Base-by-base conservation (phyloP, 2,888 invertebrate species). In the Actias luna region DNA sequence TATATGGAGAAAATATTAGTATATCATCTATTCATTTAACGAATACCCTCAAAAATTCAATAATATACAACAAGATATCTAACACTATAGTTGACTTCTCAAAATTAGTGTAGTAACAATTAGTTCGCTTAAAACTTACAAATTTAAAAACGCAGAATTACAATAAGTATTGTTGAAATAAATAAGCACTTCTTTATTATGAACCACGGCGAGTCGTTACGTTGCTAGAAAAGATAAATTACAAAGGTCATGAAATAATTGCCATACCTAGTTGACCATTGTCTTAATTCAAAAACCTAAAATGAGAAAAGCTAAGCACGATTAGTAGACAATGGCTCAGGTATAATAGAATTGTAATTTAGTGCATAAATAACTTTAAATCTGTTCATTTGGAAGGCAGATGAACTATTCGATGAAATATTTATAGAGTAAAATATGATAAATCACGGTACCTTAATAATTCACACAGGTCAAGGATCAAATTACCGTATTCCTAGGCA, bases 201-300 rank as follows among this genome's bases (percentile, higher is more conserved):
- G 14, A 22, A 50, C 4, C 46, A 50, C 46, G 46, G 25, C 25
- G 25, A 25, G 10, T 46, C 2, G 22, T 22, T 46, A 22, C 22
- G n/a, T 42, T 22, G 22, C 46, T 18, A 22, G 25, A 25, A 50
- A 50, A 18, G 5, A 42, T 2, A 18, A 25, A 50, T 25, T 50
- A 25, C 25, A 12, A 12, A 12, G 22, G 7, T 50, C 46, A 50
- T 50, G 25, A 50, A 50, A 50, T 50, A 8, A 50, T 50, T 50
- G 25, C 12, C 46, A 50, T 50, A 25, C 25, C 10, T 50, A 2
- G 22, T 25, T 50, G 25, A 50, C 12, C 22, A 50, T 50, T 50
- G 46, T 50, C 22, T 50, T 50, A 25, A 50, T 50, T 50, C 25
- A 50, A 25, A 50, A 50, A 50, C 25, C 25, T 50, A 50, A 50